Base-by-base conservation (phyloP, 2,797 vertebrate genomes). In the Allobates femoralis region DNA sequence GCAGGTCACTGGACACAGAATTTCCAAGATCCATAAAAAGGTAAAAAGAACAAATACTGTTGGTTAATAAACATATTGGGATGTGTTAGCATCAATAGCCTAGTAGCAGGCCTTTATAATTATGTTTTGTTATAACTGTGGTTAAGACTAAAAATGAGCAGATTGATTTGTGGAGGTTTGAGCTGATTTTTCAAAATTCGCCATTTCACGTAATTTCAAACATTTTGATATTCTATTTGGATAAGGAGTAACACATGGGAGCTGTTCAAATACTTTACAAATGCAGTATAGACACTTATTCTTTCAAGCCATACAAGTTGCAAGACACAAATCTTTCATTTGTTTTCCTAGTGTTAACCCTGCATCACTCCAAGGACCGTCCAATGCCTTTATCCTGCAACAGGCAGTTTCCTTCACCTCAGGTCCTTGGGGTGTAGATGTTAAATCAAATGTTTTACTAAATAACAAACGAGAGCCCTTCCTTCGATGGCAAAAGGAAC, bases 1-100 rank as follows among this genome's bases (percentile, higher is more conserved):
- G 75, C 51, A 34, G 51, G 19, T 77, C 75, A 56, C 50, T 77
- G 30, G 75, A 77, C 19, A 77, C 75, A 21, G 50, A 56, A 23
- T 23, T 56, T 26, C 75, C 75, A 1, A 32, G 21, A 77, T 34
- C 51, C 50, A 56, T 77, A 21, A 21, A 77, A 1, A 77, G 75
- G 75, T 77, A 76, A 76, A 30, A 71, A 11, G 32, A 18, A 30
- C 14, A 67, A 67, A 10, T 67, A 7, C 8, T 26, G 6, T 26
- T 60, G 58, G 3, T 1, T 30, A 16, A 66, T 66, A 30, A 32
- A 5, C 18, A 10, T 67, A 21, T 0, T 34, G 19, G 18, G 7
- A 67, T 18, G 30, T 32, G 30, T 34, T 32, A 16, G 16, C 62
- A 30, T 16, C 28, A 21, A 18, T 4, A 28, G 14, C 30, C 12